Base-by-base conservation (phyloP, 2,113 vertebrate genomes). In the Rynchops niger region DNA sequence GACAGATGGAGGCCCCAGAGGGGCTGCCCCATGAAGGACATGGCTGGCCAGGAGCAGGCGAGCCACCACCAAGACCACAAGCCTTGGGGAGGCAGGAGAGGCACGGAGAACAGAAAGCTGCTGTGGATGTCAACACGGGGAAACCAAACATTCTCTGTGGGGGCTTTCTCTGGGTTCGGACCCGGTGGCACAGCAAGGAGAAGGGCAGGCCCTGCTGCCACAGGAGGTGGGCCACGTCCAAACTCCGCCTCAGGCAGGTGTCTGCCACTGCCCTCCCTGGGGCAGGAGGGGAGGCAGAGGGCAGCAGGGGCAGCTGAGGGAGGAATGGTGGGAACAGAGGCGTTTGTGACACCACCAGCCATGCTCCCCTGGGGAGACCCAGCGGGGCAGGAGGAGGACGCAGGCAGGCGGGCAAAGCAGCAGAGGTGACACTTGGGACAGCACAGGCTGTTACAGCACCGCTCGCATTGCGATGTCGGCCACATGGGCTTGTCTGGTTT, bases 271-370 rank as follows among this genome's bases (percentile, higher is more conserved):
- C 79, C 52, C 38, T 45, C 43, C 23, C 58, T 1, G 1, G 5
- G 36, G 42, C 65, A 50, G 38, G 21, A 40, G 47, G 9, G 29
- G 23, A 32, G 23, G 17, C 1, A 1, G 23, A 43, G 34, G 12
- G 38, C 13, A 6, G 34, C 2, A 5, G 26, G 26, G 34, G n/a
- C 27, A 25, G 36, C 11, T 9, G 63, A 43, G 9, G 20, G 26
- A 67, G 34, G 71, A 78, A 59, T 8, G 26, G 29, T 38, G 2
- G n/a, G 56, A 94, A 93, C 4, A 0, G 29, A 53, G 50, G 55
- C 4, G 16, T 78, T 34, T 96, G 26, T 97, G 95, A 95, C 90
- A 74, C 65, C 92, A 93, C 3, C 25, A 45, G 40, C 25, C 23
- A 7, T 23, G 55, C 15, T 40, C 38, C 40, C 21, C n/a, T 15